Evolutionary conservation across 1,140 invertebrate genomes (phyloP).

Genomic region (Dufourea novaeangliae): DNA sequence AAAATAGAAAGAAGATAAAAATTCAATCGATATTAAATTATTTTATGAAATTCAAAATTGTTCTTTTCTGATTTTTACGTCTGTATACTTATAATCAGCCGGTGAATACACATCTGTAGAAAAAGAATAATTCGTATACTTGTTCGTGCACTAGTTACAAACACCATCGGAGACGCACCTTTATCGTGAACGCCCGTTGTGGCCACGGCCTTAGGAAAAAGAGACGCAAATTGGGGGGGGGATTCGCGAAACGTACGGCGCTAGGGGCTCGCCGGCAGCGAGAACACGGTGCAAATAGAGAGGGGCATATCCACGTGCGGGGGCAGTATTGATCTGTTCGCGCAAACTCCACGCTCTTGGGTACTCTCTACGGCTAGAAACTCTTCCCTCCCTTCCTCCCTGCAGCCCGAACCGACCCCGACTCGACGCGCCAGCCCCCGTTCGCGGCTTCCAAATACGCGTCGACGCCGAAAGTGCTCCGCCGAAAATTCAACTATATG

Average conservation of each 20-base stretch:
- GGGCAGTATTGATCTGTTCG: constrained; percentile 79
- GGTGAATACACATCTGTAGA: no score
- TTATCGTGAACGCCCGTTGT: background rate
- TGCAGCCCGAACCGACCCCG: background rate
- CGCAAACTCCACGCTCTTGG: constrained; percentile 78
- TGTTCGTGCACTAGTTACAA: no score
- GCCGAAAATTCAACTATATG: constrained; percentile 32
- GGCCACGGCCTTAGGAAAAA: background rate
- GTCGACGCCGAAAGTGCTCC: constrained; percentile 40
- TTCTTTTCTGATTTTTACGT: no score
- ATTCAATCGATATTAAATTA: no score
- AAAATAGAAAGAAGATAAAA: no score
- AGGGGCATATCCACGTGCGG: constrained; percentile 73
- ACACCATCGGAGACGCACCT: no score
- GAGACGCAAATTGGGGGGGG: background rate
- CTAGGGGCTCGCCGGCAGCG: constrained; percentile 6
- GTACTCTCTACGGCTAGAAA: constrained; percentile 53
- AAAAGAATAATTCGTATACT: no score
- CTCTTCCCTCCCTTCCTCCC: constrained; percentile 9
- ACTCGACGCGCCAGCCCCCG: background rate
- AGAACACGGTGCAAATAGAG: constrained; percentile 47
- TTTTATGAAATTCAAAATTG: no score
- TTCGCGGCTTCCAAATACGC: constrained; percentile 29
- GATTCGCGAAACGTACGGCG: background rate
- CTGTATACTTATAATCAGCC: no score